These are phyloP conservation scores for Actinia equina DNA, from an alignment of 64 coral and sea anemone genomes.

Conservation along the genomic window DNA sequence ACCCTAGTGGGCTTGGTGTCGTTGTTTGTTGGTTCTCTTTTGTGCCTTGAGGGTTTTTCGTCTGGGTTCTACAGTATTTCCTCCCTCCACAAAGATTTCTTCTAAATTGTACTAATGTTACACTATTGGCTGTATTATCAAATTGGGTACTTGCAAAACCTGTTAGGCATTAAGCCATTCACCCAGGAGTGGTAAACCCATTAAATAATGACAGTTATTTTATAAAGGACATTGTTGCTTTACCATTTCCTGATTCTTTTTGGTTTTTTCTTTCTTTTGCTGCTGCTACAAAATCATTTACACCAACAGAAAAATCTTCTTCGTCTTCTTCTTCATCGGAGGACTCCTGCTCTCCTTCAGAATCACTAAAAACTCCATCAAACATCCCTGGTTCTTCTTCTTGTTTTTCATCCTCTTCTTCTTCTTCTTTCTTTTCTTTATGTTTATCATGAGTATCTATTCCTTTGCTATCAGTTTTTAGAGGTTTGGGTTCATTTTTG, in stretches of 20 bases:
- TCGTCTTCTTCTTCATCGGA: constrained; percentile 62
- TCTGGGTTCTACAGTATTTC: too few species aligned
- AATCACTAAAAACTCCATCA: constrained; percentile 87
- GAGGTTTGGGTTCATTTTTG: not conserved
- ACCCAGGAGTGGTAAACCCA: not conserved
- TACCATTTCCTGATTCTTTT: constrained; percentile 33
- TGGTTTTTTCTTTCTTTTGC: constrained; percentile 34
- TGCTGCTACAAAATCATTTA: constrained; percentile 54
- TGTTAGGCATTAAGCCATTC: too few species aligned
- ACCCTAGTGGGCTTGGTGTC: too few species aligned
- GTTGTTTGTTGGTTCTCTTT: too few species aligned
- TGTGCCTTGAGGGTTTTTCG: too few species aligned
- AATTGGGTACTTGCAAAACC: too few species aligned
- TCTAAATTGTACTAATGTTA: too few species aligned
- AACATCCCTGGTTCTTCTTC: constrained; percentile 63
- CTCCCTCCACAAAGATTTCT: too few species aligned
- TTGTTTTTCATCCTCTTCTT: constrained; percentile 63
- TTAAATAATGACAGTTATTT: too few species aligned
- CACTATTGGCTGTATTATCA: too few species aligned
- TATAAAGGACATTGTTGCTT: not conserved
- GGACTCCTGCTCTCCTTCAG: constrained; percentile 68
- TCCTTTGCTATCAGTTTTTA: constrained; percentile 24
- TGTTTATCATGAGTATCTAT: not conserved
- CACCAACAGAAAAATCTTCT: constrained; percentile 58
- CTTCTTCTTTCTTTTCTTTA: constrained; percentile 11